These are phyloP conservation scores for Tetramorium parvispinum DNA, from an alignment of 1,140 invertebrate species.

Conservation along the genomic window DNA sequence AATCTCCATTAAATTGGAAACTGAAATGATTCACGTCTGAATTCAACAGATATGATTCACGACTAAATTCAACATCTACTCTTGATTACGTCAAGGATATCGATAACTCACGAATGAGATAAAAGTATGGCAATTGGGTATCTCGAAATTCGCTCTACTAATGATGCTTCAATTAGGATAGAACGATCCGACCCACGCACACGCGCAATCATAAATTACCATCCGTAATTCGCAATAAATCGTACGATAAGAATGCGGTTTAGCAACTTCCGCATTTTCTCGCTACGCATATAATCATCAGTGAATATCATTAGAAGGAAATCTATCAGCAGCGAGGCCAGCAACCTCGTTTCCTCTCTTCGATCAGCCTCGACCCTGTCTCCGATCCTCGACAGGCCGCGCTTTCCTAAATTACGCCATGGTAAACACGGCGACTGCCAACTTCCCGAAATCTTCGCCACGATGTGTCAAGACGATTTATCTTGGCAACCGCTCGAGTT, in stretches of 20 bases:
- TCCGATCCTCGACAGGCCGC: slow-evolving; percentile 11
- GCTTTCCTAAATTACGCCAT: slow-evolving; percentile 30
- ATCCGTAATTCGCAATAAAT: slow-evolving; percentile 36
- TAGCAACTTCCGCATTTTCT: not conserved
- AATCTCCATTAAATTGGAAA: slow-evolving; percentile 31
- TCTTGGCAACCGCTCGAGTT: slow-evolving; percentile 9
- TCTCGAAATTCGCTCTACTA: not conserved
- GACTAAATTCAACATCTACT: slow-evolving; percentile 12
- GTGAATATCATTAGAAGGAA: slow-evolving; percentile 19
- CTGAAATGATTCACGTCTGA: not conserved
- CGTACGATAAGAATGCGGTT: slow-evolving; percentile 31
- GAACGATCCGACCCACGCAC: not conserved
- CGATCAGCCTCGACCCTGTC: slow-evolving; percentile 63
- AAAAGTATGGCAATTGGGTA: not conserved
- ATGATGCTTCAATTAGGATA: slow-evolving; percentile 25
- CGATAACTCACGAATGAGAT: slow-evolving; percentile 17
- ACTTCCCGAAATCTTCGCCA: slow-evolving; percentile 39
- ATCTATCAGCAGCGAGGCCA: slow-evolving; percentile 12
- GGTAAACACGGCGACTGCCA: slow-evolving; percentile 43
- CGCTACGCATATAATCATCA: not conserved
- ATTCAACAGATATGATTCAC: slow-evolving; percentile 5
- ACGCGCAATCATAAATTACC: slow-evolving; percentile 7
- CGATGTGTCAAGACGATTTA: slow-evolving; percentile 34
- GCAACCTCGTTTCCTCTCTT: slow-evolving; percentile 55
- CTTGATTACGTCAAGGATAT: not conserved